Evolutionary conservation across 2,113 vertebrate species (phyloP), one percentile per base, ranked within the genome.

Genomic region (Motacilla alba): DNA sequence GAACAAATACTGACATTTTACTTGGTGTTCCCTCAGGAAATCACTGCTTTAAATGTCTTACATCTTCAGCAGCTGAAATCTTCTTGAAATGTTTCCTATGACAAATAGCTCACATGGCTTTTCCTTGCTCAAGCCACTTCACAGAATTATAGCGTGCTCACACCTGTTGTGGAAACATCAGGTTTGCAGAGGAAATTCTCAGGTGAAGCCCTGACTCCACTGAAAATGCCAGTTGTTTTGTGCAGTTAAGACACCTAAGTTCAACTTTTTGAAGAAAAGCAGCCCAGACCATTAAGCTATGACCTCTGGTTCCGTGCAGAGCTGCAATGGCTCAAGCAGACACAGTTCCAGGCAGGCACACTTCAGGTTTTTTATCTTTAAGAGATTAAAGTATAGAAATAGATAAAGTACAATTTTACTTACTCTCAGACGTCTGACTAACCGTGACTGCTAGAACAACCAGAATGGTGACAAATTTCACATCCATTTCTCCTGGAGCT

Each of bases 391-490:
- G 14, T 30, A 43, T 19, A 90, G 47, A 68, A 93, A 60, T 9
- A 89, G 43, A 27, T 37, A 58, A 78, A 72, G 39, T 26, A 39
- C 33, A 59, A 2, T 33, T 58, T 23, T 69, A 97, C 98, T 98
- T 96, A 98, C 98, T 98, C 62, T 97, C 92, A 6, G 96, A 97
- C 0, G 90, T 60, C 16, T 7, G 94, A 89, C 93, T 62, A 72
- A 95, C 55, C 0, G 19, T 19, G 8, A 96, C 88, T 43, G 94
- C 78, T 58, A 97, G 91, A 67, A 95, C 11, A 88, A 83, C 83
- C 62, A 96, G 0, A 22, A 96, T 35, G 5, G 73, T 30, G 12
- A 97, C 58, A 58, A 94, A 33, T 10, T 59, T 78, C 27, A 73
- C 62, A 84, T 85, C 93, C 98, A 98, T 98, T 83, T 41, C 83